Percentiles rank a stretch among this genome's conserved stretches.
These are phyloP conservation scores for Microctenopoma lineatum DNA, from an alignment of 2,797 vertebrate genomes.

Conservation along the genomic window DNA sequence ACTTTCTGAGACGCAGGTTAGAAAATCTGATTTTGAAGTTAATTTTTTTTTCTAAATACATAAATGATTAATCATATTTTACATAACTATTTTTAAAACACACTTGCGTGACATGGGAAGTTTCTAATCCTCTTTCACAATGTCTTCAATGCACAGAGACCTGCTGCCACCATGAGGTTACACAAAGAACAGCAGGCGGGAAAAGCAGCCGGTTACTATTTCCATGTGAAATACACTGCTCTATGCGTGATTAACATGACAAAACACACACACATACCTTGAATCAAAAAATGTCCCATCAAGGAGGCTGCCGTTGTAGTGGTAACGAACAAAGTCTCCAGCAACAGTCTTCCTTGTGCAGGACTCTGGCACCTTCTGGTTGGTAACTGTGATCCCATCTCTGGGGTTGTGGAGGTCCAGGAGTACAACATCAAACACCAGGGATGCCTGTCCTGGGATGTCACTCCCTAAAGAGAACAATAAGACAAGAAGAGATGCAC, in stretches of 20 bases:
- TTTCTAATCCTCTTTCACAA: background rate
- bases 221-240: background rate
- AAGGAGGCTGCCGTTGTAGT: slow-evolving; percentile 95
- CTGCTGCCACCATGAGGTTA: slow-evolving; percentile 58
- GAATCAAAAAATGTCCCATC: slow-evolving; percentile 96
- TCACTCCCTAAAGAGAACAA: slow-evolving; percentile 88
- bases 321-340: slow-evolving; percentile 95
- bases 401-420: slow-evolving; percentile 97
- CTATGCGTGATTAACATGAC: background rate
- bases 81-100: no score
- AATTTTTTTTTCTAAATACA: background rate
- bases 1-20: background rate
- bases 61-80: no score
- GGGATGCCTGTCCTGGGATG: slow-evolving; percentile 95
- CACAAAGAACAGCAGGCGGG: slow-evolving; percentile 11
- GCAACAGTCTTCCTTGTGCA: slow-evolving; percentile 87
- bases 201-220: background rate
- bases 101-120: background rate
- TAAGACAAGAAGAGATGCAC: background rate
- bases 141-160: background rate
- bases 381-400: slow-evolving; percentile 88
- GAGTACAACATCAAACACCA: slow-evolving; percentile 93
- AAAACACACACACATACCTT: slow-evolving; percentile 80
- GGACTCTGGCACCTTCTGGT: slow-evolving; percentile 83
- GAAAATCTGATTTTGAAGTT: background rate